Conservation (phyloP, 2,888 invertebrate genomes). For the Lasioglossum leucozonium region DNA sequence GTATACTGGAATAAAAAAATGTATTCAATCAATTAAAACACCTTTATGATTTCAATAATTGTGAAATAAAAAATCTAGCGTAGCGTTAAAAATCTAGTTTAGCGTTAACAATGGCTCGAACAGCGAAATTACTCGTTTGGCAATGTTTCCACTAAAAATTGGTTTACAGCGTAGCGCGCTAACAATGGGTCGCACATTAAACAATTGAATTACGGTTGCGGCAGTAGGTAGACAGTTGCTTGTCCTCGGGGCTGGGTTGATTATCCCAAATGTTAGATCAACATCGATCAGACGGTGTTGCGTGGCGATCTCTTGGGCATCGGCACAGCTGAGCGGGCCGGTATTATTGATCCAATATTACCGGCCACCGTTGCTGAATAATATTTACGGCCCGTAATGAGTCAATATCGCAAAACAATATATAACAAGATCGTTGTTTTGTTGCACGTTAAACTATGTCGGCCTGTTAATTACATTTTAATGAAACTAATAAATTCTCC, state of each 20-base stretch:
- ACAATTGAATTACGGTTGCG: neutral
- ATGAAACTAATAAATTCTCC: slow-evolving; percentile 37
- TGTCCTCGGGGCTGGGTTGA: neutral
- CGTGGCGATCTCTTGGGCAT: slow-evolving; percentile 15
- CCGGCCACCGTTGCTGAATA: slow-evolving; percentile 16
- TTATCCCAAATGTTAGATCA: slow-evolving; percentile 26
- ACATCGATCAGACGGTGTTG: slow-evolving; percentile 36
- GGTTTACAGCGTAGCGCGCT: neutral
- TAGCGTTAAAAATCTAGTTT: no score
- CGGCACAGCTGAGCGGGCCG: neutral
- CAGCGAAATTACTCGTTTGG: no score
- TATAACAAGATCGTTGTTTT: slow-evolving; percentile 22
- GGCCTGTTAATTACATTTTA: slow-evolving; percentile 41
- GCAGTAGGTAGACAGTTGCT: neutral
- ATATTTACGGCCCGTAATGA: slow-evolving; percentile 49
- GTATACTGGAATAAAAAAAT: no score
- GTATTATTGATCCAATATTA: slow-evolving; percentile 44
- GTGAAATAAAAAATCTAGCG: no score
- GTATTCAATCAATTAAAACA: no score
- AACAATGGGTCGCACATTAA: neutral
- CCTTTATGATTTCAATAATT: no score
- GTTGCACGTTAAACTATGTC: neutral
- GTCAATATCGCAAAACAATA: slow-evolving; percentile 44
- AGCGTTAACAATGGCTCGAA: no score
- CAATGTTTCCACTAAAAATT: neutral